These are phyloP conservation scores for Teleogryllus occipitalis DNA, from an alignment of 1,140 invertebrate genomes.

Conservation along the genomic window DNA sequence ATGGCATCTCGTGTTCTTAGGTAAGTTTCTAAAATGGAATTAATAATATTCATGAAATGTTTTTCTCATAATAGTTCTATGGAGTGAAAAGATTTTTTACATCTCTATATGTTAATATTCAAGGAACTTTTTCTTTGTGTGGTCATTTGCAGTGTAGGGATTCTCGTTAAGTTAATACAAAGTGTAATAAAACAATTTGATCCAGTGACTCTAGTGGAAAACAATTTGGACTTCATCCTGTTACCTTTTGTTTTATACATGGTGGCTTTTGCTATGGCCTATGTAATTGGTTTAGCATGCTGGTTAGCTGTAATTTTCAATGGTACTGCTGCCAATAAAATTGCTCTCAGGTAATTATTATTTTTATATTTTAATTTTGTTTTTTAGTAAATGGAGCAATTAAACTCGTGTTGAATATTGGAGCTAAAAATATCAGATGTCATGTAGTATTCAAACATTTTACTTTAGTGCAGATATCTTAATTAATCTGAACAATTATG, in stretches of 20 bases:
- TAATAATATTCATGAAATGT: background rate
- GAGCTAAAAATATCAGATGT: background rate
- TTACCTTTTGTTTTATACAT: conserved; percentile 36
- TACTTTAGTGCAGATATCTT: too few species aligned
- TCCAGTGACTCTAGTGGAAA: conserved; percentile 28
- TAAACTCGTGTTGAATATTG: background rate
- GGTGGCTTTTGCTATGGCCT: conserved; percentile 40
- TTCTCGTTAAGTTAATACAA: background rate
- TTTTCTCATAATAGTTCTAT: too few species aligned
- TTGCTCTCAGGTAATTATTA: conserved; percentile 42
- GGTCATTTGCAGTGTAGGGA: background rate
- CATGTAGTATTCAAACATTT: background rate
- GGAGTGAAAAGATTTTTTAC: too few species aligned
- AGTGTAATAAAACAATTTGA: conserved; percentile 31
- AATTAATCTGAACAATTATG: too few species aligned
- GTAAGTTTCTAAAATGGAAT: conserved; percentile 24
- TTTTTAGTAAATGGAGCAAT: background rate
- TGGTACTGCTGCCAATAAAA: conserved; percentile 47
- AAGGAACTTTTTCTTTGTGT: background rate
- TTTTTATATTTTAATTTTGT: background rate
- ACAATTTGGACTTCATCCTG: conserved; percentile 32
- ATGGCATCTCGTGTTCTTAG: conserved; percentile 28
- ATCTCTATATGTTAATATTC: background rate
- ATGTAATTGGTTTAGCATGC: conserved; percentile 37
- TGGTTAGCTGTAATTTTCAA: conserved; percentile 44